A percentile compares a stretch with the other conserved stretches of the same genome.
Evolutionary conservation across 2,888 invertebrate genomes (phyloP).

Genomic region (Pedicia rivosa): DNA sequence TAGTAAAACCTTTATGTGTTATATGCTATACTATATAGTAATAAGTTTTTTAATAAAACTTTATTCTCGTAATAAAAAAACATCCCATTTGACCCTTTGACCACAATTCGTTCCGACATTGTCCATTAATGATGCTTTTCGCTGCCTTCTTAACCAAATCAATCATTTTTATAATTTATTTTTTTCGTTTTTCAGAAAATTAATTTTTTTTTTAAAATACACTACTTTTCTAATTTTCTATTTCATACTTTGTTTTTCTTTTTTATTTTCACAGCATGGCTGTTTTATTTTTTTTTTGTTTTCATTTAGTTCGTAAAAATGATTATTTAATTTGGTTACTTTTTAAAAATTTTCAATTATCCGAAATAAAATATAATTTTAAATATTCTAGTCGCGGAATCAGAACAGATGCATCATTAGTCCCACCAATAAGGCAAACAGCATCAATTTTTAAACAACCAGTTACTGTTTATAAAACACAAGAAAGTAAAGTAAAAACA

Average conservation of each 20-base stretch:
- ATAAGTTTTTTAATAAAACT: no score
- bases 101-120: no score
- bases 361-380: neutral
- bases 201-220: conserved; percentile 19
- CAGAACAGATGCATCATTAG: conserved; percentile 74
- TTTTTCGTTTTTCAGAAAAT: no score
- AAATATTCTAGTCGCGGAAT: conserved; percentile 46
- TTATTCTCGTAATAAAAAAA: no score
- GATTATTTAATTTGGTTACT: neutral
- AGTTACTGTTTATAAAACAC: conserved; percentile 86
- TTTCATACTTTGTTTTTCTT: neutral
- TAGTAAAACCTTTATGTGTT: no score
- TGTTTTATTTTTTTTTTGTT: neutral
- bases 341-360: neutral
- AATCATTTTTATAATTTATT: no score
- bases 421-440: conserved; percentile 92
- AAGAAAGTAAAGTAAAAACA: conserved; percentile 75
- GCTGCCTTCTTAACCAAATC: no score
- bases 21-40: no score
- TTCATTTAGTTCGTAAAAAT: neutral
- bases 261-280: neutral
- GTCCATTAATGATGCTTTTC: no score
- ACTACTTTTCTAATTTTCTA: neutral
- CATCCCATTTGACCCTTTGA: no score
- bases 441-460: conserved; percentile 98